Evolutionary conservation across 2,888 invertebrate genomes (phyloP).

Genomic region (Resseliella maxima): DNA sequence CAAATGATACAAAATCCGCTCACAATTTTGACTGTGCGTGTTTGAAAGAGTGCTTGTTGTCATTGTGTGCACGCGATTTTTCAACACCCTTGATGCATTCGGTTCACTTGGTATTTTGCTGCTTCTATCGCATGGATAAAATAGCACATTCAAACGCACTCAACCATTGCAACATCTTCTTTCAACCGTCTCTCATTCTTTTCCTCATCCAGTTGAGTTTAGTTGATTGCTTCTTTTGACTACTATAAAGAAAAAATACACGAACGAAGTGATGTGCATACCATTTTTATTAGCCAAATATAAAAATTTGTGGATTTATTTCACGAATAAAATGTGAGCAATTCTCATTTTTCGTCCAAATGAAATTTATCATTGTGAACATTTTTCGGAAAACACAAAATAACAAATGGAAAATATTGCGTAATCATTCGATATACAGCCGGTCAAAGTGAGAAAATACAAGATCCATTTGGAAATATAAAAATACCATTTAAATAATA

Average conservation of each 20-base stretch:
- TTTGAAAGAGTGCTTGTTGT: background rate
- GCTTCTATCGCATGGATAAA: background rate
- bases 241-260: background rate
- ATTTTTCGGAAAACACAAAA: background rate
- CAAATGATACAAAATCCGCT: background rate
- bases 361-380: background rate
- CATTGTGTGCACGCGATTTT: conserved; percentile 39
- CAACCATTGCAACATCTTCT: conserved; percentile 51
- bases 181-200: conserved; percentile 22
- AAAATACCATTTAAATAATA: conserved; percentile 41
- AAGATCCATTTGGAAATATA: conserved; percentile 10
- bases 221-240: background rate
- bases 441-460: background rate
- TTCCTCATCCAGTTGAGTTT: background rate
- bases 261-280: background rate
- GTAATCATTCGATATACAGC: background rate
- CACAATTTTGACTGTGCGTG: background rate
- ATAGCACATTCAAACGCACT: background rate
- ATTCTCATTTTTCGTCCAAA: background rate
- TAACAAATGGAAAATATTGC: background rate
- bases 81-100: conserved; percentile 49
- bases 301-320: conserved; percentile 45
- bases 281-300: conserved; percentile 41
- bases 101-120: background rate
- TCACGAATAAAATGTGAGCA: background rate